These are phyloP conservation scores for Hydra vulgaris DNA, from an alignment of 30 jellyfish, hydroid and myxozoan species.

Conservation along the genomic window DNA sequence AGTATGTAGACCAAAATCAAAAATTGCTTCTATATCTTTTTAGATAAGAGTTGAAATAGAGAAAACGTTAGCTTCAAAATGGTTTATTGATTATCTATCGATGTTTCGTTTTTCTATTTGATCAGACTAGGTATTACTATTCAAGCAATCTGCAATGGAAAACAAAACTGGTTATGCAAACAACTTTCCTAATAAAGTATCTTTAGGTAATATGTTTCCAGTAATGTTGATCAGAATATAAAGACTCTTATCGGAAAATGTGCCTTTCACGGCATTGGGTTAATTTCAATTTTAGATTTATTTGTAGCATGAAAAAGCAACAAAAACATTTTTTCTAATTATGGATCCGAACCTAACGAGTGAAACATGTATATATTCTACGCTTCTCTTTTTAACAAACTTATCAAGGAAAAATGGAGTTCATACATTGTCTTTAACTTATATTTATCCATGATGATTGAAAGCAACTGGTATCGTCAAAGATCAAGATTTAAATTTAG, in stretches of 20 bases:
- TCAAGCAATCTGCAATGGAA: too few species aligned
- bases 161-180: too few species aligned
- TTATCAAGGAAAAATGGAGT: constrained; percentile 28
- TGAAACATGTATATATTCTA: constrained; percentile 44
- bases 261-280: background rate
- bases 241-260: background rate
- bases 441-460: constrained; percentile 50
- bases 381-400: constrained; percentile 29
- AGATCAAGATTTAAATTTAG: constrained; percentile 26
- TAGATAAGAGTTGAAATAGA: too few species aligned
- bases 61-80: too few species aligned
- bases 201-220: background rate
- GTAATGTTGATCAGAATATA: background rate
- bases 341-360: constrained; percentile 47
- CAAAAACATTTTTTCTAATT: constrained; percentile 27
- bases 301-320: constrained; percentile 5
- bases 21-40: too few species aligned
- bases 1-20: too few species aligned
- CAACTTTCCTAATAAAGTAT: too few species aligned
- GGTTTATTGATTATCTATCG: too few species aligned
- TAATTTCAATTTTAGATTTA: background rate
- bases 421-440: constrained; percentile 30
- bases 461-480: constrained; percentile 44
- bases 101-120: too few species aligned
- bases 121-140: too few species aligned